These are phyloP conservation scores for Nannoperca australis DNA, from an alignment of 2,797 vertebrate species.

Conservation along the genomic window DNA sequence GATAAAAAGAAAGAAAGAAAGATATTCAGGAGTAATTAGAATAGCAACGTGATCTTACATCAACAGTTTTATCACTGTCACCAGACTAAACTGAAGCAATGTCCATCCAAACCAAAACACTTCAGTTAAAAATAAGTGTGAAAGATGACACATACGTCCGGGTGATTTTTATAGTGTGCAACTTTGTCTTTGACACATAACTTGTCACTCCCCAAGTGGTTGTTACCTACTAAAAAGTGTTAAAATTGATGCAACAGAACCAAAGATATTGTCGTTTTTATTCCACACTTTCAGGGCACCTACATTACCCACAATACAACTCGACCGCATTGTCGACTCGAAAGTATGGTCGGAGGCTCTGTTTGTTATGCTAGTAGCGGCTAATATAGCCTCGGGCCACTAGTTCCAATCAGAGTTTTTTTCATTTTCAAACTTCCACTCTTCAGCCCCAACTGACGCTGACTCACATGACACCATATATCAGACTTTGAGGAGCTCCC, in stretches of 20 bases:
- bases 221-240: not conserved
- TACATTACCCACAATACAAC: slow-evolving; percentile 1
- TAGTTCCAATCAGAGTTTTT: not conserved
- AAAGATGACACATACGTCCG: not conserved
- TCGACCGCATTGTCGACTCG: too few species aligned
- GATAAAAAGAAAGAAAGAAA: not conserved
- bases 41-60: not conserved
- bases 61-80: not conserved
- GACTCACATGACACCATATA: not conserved
- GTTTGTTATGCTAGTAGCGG: not conserved
- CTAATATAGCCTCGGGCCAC: not conserved
- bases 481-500: not conserved
- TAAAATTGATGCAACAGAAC: not conserved
- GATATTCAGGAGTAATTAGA: not conserved
- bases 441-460: not conserved
- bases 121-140: not conserved
- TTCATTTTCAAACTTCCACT: not conserved
- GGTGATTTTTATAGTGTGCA: not conserved
- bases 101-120: not conserved
- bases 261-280: not conserved
- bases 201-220: not conserved
- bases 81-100: not conserved
- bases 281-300: not conserved
- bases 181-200: not conserved
- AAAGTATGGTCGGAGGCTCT: not conserved